Conservation (phyloP, 2,888 invertebrate species). For the Eudasyphora cyanicolor region DNA sequence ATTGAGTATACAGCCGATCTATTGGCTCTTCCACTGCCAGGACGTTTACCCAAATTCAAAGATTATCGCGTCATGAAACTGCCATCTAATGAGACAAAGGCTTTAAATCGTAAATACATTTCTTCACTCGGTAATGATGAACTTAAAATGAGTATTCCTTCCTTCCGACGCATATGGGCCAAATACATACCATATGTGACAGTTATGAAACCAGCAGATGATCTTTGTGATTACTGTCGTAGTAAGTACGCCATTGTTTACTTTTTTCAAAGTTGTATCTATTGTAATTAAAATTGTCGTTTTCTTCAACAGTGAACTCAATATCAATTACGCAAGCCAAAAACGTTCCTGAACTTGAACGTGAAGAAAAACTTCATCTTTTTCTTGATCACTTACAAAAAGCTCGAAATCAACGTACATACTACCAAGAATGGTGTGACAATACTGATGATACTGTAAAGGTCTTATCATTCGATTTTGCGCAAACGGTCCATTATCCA, state of each 20-base stretch:
- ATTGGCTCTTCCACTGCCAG: too few species aligned
- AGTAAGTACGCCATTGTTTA: background rate
- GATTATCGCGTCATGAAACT: background rate
- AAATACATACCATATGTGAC: conserved; percentile 1
- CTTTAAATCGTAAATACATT: background rate
- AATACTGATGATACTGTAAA: conserved; percentile 10
- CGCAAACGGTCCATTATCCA: background rate
- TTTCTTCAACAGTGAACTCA: too few species aligned
- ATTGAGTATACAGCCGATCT: background rate
- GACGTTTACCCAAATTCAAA: background rate
- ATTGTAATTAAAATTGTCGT: too few species aligned
- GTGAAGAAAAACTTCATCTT: too few species aligned
- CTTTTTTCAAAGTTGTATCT: too few species aligned
- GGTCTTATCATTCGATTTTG: too few species aligned
- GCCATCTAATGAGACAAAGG: background rate
- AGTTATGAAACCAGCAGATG: conserved; percentile 8
- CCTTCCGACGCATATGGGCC: conserved; percentile 13
- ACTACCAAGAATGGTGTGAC: conserved; percentile 3
- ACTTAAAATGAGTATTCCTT: background rate
- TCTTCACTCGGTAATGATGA: background rate
- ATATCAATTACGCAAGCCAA: too few species aligned
- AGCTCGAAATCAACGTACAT: conserved; percentile 11
- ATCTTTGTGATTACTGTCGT: conserved; percentile 12
- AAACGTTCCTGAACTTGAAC: too few species aligned
- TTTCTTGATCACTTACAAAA: too few species aligned